phyloP scores from a whole-genome alignment of 2,888 invertebrate genomes.

The Amiota minor region DNA sequence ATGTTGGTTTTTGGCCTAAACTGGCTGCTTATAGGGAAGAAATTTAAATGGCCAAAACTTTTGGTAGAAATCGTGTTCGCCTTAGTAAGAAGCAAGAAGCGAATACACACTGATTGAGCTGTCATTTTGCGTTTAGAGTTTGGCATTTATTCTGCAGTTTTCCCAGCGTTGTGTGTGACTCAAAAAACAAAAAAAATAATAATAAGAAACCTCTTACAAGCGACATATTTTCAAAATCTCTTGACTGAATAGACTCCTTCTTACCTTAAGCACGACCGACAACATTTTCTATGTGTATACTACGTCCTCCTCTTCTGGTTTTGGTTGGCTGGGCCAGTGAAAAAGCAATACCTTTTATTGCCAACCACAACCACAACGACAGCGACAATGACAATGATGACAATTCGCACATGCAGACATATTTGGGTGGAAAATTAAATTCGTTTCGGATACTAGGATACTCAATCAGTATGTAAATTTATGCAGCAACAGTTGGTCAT shows the following conservation, averaged over 20 bases:
- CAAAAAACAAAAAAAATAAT: not conserved
- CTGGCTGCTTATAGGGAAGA: not conserved
- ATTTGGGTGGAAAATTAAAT: slow-evolving; percentile 1
- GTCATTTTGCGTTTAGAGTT: not conserved
- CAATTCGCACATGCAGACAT: not conserved
- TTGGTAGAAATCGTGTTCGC: slow-evolving; percentile 1
- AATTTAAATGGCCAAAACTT: not conserved
- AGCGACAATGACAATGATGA: not conserved
- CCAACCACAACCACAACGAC: no score
- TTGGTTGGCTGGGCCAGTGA: no score
- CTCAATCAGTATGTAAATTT: not conserved
- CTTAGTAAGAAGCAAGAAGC: not conserved
- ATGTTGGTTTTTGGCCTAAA: no score
- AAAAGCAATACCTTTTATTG: no score
- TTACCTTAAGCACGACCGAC: no score
- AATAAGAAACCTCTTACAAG: slow-evolving; percentile 4
- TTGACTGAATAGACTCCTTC: no score
- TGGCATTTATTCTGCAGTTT: not conserved
- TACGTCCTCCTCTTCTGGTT: no score
- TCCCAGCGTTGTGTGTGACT: not conserved
- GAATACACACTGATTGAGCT: not conserved
- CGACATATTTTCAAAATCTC: slow-evolving; percentile 16
- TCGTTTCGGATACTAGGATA: not conserved
- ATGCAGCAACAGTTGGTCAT: slow-evolving; percentile 1
- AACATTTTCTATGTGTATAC: no score